Evolutionary conservation across 2,797 vertebrate species (phyloP).

Genomic region (Labroides dimidiatus): DNA sequence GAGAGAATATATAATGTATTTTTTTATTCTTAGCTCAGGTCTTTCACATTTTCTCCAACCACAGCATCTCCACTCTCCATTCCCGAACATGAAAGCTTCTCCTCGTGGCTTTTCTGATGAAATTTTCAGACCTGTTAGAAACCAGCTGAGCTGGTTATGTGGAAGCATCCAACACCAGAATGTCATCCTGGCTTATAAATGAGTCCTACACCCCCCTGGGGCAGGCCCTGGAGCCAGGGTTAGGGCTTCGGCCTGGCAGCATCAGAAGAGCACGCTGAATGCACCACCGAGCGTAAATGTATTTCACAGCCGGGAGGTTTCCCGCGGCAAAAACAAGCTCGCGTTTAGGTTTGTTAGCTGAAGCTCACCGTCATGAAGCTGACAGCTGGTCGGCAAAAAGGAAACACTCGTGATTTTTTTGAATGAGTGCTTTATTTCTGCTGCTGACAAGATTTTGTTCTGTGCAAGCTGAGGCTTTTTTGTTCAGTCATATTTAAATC

Average conservation of each 20-base stretch:
- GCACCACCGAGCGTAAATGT: conserved; percentile 23
- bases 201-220: conserved; percentile 25
- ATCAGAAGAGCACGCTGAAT: conserved; percentile 10
- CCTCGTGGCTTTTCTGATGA: conserved; percentile 54
- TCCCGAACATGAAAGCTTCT: conserved; percentile 28
- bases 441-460: conserved; percentile 6
- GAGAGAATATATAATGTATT: neutral
- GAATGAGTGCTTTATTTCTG: conserved; percentile 41
- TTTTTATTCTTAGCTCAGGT: neutral
- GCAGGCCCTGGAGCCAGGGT: conserved; percentile 47
- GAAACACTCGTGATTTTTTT: conserved; percentile 28
- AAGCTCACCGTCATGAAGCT: conserved; percentile 29
- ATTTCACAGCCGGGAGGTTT: conserved; percentile 37
- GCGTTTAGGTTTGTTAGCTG: conserved; percentile 38
- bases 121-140: conserved; percentile 48
- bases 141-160: conserved; percentile 33
- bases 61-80: conserved; percentile 7
- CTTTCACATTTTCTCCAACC: conserved; percentile 10
- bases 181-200: conserved; percentile 56
- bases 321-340: conserved; percentile 43
- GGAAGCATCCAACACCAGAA: conserved; percentile 49
- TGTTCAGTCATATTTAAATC: conserved; percentile 30
- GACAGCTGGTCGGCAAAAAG: conserved; percentile 19
- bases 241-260: conserved; percentile 36
- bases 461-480: conserved; percentile 11